Evolutionary conservation across 2,888 invertebrate genomes (phyloP), one percentile per base, ranked within the genome.

Genomic region (Piscicola geometra): DNA sequence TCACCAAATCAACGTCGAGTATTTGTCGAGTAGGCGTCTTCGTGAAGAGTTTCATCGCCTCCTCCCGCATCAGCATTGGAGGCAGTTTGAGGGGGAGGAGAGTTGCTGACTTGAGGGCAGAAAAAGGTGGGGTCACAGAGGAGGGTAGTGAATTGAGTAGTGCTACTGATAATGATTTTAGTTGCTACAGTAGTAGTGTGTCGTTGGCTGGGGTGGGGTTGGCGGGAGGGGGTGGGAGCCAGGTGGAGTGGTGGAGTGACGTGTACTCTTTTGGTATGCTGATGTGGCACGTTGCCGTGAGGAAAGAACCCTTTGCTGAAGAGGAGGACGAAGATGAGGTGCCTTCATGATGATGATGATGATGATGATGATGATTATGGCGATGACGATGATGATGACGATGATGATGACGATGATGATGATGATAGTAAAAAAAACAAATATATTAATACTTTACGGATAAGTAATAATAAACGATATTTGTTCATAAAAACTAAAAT

Each of bases 101-200:
- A 79, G 83, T 3, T 82, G 83, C 77, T 83, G 84, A 2, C 81
- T 82, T 1, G 81, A 82, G 0, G 79, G 83, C 15, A 80, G 79
- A 28, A 84, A 84, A 84, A 83, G 84, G 0, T 83, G 84, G 0
- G 84, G 84, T 5, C 84, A 85, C 74, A 78, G 84, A 0, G 77
- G n/a, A n/a, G n/a, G n/a, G n/a, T n/a, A n/a, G n/a, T n/a, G n/a
- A n/a, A n/a, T n/a, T n/a, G n/a, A n/a, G n/a, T n/a, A n/a, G n/a
- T n/a, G n/a, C n/a, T n/a, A n/a, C n/a, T n/a, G n/a, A n/a, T n/a
- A n/a, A n/a, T n/a, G n/a, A n/a, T n/a, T n/a, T n/a, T n/a, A n/a
- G n/a, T n/a, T n/a, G n/a, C n/a, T n/a, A n/a, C n/a, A n/a, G n/a
- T n/a, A 84, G 47, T 69, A 76, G 0, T 75, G 82, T 73, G 83